Evolutionary conservation across 2,113 vertebrate species (phyloP).

Genomic region (Procapra przewalskii): DNA sequence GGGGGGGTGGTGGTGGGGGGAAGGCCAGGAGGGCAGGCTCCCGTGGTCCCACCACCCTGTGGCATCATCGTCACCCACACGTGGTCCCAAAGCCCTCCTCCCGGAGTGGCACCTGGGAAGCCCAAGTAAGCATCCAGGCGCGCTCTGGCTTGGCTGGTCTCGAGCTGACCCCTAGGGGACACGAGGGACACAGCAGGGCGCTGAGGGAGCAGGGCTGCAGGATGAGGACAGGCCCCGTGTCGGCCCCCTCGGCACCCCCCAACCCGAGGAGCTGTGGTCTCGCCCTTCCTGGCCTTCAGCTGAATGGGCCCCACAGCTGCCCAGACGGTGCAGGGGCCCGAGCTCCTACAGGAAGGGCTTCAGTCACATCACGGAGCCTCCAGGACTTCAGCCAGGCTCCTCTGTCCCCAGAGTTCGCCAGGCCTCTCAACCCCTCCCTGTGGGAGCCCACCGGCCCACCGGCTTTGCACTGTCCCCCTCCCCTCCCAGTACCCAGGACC

Average conservation of each 20-base stretch:
- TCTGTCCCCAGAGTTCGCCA: not conserved
- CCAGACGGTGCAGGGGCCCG: not conserved
- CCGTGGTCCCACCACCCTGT: not conserved
- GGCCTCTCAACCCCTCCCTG: not conserved
- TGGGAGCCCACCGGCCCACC: not conserved
- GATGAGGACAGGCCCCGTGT: not conserved
- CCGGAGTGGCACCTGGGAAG: not conserved
- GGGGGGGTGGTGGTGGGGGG: not conserved
- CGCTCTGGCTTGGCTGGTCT: not conserved
- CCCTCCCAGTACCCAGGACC: not conserved
- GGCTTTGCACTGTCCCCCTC: not conserved
- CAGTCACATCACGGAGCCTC: not conserved
- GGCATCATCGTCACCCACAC: not conserved
- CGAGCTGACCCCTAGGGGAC: constrained; percentile 69
- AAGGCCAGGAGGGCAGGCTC: not conserved
- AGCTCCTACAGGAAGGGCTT: not conserved
- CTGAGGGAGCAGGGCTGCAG: accelerated
- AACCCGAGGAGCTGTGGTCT: not conserved
- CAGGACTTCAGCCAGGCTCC: not conserved
- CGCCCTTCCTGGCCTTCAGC: not conserved
- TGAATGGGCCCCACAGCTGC: not conserved
- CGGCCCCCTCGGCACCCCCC: accelerated
- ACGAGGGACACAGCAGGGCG: constrained; percentile 1
- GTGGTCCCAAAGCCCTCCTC: not conserved
- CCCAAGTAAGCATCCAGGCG: accelerated